Base-by-base conservation (phyloP, 2,888 invertebrate species). In the Bellardia bayeri region DNA sequence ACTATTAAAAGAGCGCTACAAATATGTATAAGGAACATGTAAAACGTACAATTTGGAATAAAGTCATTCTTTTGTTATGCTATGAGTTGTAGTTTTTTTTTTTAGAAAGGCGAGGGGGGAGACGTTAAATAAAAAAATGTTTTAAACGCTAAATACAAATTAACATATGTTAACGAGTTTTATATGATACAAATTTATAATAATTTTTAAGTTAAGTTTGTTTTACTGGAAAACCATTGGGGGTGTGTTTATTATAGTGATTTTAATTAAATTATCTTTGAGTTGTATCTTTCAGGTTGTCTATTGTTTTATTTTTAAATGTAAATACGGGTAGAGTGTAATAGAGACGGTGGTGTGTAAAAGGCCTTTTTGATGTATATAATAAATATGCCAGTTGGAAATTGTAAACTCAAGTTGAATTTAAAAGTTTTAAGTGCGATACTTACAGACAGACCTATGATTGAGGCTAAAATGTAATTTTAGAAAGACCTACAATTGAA, bases 91-190 rank as follows among this genome's bases (percentile, higher is more conserved):
- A 30, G 64, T 11, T 37, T 37, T 37, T 37, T 33, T 33, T 33
- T 33, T 33, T 33, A 33, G 5, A 33, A 4, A 2, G 49, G 9
- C 9, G 69, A 45, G 63, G 58, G 54, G 40, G 75, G 40, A 16
- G 42, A 14, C 3, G 40, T 2, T 54, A 9, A 16, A 42, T 63
- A 42, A 66, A 64, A 33, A 49, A 56, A 9, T 33, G 13, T 81
- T 58, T 64, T 16, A 45, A 71, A 82, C 42, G 64, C 51, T 69
- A 69, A 54, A 69, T 37, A 69, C 30, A 87, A 87, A 87, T 87
- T 87, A 78, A 75, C 82, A 87, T 87, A 82, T 85, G 85, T 85
- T 87, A 87, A 87, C 87, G 87, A 87, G 79, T 87, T 87, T 87
- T 79, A 66, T 78, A 45, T 75, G 66, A 68, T 74, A 80, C 37